Percentiles rank a stretch among this genome's conserved stretches.
Evolutionary conservation across 2,113 vertebrate species (phyloP).

Genomic region (Condylura cristata): DNA sequence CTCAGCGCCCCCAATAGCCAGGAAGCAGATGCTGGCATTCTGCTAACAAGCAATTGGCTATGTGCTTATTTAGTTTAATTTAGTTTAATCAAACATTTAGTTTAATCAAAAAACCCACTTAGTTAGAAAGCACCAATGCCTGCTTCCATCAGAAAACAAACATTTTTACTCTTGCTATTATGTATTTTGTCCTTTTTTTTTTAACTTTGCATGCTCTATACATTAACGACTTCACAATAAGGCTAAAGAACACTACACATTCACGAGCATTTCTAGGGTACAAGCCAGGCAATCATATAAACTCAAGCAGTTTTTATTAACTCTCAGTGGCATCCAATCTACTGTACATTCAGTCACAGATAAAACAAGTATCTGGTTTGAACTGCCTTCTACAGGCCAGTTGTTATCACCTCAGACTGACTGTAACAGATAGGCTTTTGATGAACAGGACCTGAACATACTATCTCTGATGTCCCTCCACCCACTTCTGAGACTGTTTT

Average conservation of each 20-base stretch:
- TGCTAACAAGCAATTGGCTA: not conserved
- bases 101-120: constrained; percentile 34
- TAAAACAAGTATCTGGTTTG: constrained; percentile 59
- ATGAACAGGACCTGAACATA: constrained; percentile 36
- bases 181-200: not conserved
- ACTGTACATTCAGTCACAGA: constrained; percentile 52
- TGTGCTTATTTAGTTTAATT: constrained; percentile 17
- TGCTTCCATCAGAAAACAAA: not conserved
- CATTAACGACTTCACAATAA: not conserved
- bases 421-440: constrained; percentile 61
- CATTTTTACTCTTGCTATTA: not conserved
- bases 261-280: not conserved
- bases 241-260: not conserved
- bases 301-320: not conserved
- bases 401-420: constrained; percentile 70
- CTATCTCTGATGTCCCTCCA: constrained; percentile 36
- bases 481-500: constrained; percentile 53
- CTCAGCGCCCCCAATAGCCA: not conserved
- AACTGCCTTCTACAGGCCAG: constrained; percentile 59
- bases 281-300: not conserved
- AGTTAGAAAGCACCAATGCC: constrained; percentile 19
- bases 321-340: not conserved
- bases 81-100: constrained; percentile 41
- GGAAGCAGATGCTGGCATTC: not conserved
- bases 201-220: not conserved